Evolutionary conservation across 1,140 invertebrate genomes (phyloP).

Genomic region (Drosophila parabipectinata): DNA sequence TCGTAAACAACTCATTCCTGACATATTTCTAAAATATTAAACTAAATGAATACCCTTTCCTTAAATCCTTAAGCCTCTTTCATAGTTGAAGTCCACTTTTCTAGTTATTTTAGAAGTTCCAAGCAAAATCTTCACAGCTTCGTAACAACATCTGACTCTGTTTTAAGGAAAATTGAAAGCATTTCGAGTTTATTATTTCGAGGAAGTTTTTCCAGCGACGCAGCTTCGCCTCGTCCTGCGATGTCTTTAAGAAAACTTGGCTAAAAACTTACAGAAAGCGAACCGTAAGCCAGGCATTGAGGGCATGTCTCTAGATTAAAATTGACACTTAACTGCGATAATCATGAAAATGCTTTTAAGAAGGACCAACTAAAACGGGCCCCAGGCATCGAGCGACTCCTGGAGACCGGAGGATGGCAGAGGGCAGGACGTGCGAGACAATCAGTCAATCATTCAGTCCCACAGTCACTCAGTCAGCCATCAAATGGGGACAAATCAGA

Average conservation of each 20-base stretch:
- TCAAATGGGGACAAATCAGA: conserved; percentile 50
- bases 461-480: conserved; percentile 39
- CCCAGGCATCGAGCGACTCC: conserved; percentile 9
- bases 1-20: too few relatives aligned
- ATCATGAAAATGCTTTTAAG: conserved; percentile 72
- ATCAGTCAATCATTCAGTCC: conserved; percentile 66
- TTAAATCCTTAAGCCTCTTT: neutral
- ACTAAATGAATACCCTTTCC: too few relatives aligned
- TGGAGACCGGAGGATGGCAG: conserved; percentile 4
- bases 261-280: conserved; percentile 3
- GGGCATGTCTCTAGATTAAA: conserved; percentile 59
- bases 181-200: neutral
- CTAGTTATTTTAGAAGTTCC: neutral
- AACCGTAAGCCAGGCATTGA: conserved; percentile 8
- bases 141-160: neutral
- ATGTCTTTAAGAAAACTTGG: neutral
- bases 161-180: neutral
- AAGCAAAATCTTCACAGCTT: neutral
- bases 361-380: conserved; percentile 33
- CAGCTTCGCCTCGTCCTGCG: neutral
- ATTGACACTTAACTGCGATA: conserved; percentile 74
- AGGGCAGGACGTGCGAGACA: conserved; percentile 40
- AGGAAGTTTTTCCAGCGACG: neutral
- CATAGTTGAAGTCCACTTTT: neutral
- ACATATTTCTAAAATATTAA: too few relatives aligned